A percentile compares a stretch with the other conserved stretches of the same genome.
phyloP scores from a whole-genome alignment of 2,888 invertebrate genomes.

The Brenthis ino region DNA sequence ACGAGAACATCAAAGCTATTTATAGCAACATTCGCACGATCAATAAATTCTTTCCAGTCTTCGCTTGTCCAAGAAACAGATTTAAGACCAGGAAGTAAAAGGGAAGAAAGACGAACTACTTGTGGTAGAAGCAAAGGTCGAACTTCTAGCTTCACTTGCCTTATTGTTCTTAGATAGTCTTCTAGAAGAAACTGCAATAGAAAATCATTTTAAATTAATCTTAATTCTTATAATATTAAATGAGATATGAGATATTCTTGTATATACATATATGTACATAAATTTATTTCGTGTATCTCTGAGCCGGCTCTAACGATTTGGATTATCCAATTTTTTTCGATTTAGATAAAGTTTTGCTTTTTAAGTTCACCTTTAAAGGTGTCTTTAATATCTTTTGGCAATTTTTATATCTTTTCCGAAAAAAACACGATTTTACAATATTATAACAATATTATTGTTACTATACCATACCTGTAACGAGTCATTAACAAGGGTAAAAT shows the following conservation, averaged over 20 bases:
- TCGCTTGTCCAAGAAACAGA: slow-evolving; percentile 93
- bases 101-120: slow-evolving; percentile 90
- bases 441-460: no score
- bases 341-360: no score
- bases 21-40: slow-evolving; percentile 88
- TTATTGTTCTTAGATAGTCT: slow-evolving; percentile 87
- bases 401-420: no score
- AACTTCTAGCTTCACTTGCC: slow-evolving; percentile 91
- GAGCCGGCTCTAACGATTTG: no score
- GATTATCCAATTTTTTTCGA: no score
- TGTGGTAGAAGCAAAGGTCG: slow-evolving; percentile 95
- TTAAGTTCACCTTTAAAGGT: no score
- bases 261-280: no score
- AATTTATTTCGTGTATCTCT: no score
- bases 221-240: not conserved
- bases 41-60: slow-evolving; percentile 90
- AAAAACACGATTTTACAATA: no score
- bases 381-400: no score
- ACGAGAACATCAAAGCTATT: slow-evolving; percentile 89
- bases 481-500: slow-evolving; percentile 89
- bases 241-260: not conserved
- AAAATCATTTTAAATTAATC: slow-evolving; percentile 22
- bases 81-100: slow-evolving; percentile 91
- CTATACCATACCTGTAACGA: slow-evolving; percentile 84
- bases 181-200: slow-evolving; percentile 86